A percentile compares a stretch with the other conserved stretches of the same genome.
phyloP scores from a whole-genome alignment of 2,113 vertebrate species.

The Passer montanus region DNA sequence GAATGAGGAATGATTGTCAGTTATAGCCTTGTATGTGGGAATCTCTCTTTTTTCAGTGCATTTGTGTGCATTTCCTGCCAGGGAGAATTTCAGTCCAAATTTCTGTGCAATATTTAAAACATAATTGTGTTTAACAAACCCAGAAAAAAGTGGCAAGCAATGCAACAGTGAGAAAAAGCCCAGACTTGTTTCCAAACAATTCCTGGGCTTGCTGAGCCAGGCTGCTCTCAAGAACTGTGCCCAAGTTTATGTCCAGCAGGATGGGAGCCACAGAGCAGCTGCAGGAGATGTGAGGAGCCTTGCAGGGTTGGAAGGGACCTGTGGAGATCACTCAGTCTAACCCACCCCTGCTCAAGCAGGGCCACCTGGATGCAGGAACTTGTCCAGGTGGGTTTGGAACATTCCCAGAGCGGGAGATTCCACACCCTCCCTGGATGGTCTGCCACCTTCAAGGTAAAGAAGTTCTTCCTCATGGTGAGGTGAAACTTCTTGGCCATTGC shows the following conservation, averaged over 20 bases:
- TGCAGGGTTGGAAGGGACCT: background rate
- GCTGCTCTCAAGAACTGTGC: background rate
- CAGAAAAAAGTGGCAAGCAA: background rate
- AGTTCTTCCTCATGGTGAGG: background rate
- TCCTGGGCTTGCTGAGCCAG: background rate
- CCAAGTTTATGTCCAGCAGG: fast-evolving
- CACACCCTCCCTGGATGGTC: too few relatives aligned
- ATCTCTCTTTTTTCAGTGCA: background rate
- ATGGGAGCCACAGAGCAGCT: background rate
- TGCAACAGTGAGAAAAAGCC: background rate
- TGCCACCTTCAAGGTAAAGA: background rate
- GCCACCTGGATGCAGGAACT: background rate
- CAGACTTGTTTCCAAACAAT: background rate
- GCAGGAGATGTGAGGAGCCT: fast-evolving
- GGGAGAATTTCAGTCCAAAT: background rate
- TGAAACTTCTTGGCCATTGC: background rate
- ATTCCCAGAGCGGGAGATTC: background rate
- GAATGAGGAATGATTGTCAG: background rate
- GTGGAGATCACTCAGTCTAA: background rate
- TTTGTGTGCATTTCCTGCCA: background rate
- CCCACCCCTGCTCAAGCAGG: too few relatives aligned
- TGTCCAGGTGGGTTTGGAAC: fast-evolving
- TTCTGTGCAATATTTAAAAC: background rate
- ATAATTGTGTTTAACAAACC: background rate
- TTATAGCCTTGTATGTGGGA: background rate